These are phyloP conservation scores for human DNA, from an alignment of 2,113 vertebrate genomes.

Conservation along the genomic window GRCh38 chr3:31441001-31441500, in stretches of 20 bases:
- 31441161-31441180: not conserved
- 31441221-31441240: not conserved
- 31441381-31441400: not conserved
- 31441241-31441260: not conserved
- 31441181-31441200: not conserved
- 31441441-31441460: conserved; percentile 2
- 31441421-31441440: conserved; percentile 24
- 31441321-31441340: not conserved
- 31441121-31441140: not conserved
- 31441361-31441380: not conserved
- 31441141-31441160: not conserved
- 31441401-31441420: conserved; percentile 19
- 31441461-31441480: not conserved
- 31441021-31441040: not conserved
- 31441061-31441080: not conserved
- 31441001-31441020: not conserved
- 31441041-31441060: not conserved
- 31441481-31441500: not conserved
- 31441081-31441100: not conserved
- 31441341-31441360: not conserved
- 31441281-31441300: not conserved
- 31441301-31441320: not conserved
- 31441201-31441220: not conserved
- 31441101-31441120: not conserved
- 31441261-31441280: not conserved